Evolutionary conservation across 2,113 vertebrate genomes (phyloP).

Genomic region (Pagrus major): DNA sequence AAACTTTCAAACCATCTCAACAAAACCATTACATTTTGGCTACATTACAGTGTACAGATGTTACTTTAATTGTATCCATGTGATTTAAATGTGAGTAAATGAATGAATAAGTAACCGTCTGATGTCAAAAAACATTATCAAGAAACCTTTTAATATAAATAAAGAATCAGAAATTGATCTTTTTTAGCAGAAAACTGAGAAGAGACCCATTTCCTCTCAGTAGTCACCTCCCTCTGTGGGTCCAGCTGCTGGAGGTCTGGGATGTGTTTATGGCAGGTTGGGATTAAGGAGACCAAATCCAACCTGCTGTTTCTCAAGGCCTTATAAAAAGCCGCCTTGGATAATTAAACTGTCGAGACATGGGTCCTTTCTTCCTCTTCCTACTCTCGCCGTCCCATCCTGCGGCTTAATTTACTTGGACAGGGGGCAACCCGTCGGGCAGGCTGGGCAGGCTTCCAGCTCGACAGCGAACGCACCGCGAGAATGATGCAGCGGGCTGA

Average conservation of each 20-base stretch:
- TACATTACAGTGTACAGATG: background rate
- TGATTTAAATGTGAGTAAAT: background rate
- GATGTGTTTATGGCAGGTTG: constrained; percentile 69
- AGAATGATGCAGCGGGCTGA: constrained; percentile 47
- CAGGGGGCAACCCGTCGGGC: constrained; percentile 64
- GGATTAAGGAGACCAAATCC: constrained; percentile 74
- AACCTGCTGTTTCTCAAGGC: constrained; percentile 75
- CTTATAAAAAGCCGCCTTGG: constrained; percentile 71
- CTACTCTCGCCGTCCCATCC: constrained; percentile 43
- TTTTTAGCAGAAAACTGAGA: too few relatives aligned
- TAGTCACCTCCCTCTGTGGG: constrained; percentile 30
- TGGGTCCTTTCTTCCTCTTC: constrained; percentile 47
- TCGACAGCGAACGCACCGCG: constrained; percentile 20
- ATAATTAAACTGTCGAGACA: constrained; percentile 80
- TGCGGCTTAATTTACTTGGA: constrained; percentile 80
- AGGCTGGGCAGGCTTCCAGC: constrained; percentile 64
- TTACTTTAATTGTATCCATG: background rate
- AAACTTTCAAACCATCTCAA: too few relatives aligned
- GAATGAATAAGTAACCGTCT: background rate
- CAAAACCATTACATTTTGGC: too few relatives aligned
- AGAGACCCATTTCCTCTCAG: background rate
- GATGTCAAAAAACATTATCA: background rate
- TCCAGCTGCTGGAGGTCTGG: constrained; percentile 44
- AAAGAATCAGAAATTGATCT: background rate
- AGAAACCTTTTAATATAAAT: background rate